Percentiles rank a stretch among this genome's conserved stretches.
These are phyloP conservation scores for Podarcis siculus DNA, from an alignment of 2,797 vertebrate genomes.

Conservation along the genomic window DNA sequence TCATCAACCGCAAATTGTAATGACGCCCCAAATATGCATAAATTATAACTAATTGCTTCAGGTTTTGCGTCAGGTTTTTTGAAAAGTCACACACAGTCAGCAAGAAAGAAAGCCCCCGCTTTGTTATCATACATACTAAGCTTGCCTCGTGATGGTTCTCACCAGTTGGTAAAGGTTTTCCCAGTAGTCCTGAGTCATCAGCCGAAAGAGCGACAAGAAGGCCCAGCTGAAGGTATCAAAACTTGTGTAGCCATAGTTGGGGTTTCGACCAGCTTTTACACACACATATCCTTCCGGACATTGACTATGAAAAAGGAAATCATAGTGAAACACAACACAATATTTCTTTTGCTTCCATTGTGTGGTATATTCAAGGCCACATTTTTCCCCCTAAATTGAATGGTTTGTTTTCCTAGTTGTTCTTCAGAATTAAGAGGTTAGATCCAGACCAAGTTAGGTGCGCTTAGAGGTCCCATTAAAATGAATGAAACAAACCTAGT, in stretches of 20 bases:
- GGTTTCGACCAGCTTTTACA: conserved; percentile 84
- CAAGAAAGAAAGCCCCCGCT: background rate
- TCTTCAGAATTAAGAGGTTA: background rate
- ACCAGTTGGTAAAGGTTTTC: conserved; percentile 96
- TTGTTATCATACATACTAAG: conserved; percentile 4
- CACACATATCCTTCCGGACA: conserved; percentile 91
- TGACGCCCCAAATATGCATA: background rate
- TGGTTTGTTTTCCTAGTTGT: background rate
- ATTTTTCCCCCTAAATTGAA: background rate
- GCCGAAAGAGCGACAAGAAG: conserved; percentile 92
- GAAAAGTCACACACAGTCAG: background rate
- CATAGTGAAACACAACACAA: background rate
- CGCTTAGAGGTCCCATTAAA: background rate
- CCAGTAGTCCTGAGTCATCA: conserved; percentile 98
- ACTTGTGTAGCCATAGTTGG: conserved; percentile 94
- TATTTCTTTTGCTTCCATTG: background rate
- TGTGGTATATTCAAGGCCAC: conserved; percentile 26
- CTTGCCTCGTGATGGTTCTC: conserved; percentile 42
- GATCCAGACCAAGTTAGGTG: background rate
- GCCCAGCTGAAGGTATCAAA: conserved; percentile 97
- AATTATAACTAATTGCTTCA: background rate
- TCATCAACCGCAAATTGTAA: background rate
- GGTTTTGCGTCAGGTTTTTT: background rate
- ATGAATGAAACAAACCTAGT: background rate
- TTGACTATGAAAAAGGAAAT: conserved; percentile 77